A percentile compares a stretch with the other conserved stretches of the same genome.
Evolutionary conservation across 2,888 invertebrate species (phyloP).

Genomic region (Gandaritis pyraliata): DNA sequence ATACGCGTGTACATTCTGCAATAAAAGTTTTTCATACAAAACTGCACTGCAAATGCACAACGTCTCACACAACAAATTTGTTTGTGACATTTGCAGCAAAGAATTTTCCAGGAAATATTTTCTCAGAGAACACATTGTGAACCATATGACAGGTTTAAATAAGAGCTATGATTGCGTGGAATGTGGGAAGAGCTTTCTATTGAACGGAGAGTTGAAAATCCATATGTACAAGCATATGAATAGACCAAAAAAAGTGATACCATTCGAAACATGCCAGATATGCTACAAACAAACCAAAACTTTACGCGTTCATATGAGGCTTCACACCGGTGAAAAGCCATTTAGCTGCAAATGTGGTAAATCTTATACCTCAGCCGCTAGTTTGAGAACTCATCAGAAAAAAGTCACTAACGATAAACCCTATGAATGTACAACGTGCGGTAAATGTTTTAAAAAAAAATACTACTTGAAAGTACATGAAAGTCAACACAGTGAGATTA

Average conservation of each 20-base stretch:
- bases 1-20: not conserved
- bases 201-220: not conserved
- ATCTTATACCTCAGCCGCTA: not conserved
- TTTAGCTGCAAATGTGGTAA: slow-evolving; percentile 3
- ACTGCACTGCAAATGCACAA: not conserved
- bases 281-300: not conserved
- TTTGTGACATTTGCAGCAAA: not conserved
- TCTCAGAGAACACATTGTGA: not conserved
- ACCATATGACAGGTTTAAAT: not conserved
- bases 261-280: not conserved
- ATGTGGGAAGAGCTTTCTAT: not conserved
- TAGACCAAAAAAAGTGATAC: not conserved
- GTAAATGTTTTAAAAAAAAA: not conserved
- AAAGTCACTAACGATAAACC: not conserved
- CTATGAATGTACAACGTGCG: not conserved
- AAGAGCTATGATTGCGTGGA: not conserved
- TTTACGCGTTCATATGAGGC: not conserved
- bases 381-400: not conserved
- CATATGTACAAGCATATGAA: not conserved
- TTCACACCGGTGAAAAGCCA: not conserved
- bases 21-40: not conserved
- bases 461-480: not conserved
- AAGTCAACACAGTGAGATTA: not conserved
- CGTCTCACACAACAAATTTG: not conserved
- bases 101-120: not conserved